Conservation (phyloP, 2,797 vertebrate genomes). For the Novumbra hubbsi region DNA sequence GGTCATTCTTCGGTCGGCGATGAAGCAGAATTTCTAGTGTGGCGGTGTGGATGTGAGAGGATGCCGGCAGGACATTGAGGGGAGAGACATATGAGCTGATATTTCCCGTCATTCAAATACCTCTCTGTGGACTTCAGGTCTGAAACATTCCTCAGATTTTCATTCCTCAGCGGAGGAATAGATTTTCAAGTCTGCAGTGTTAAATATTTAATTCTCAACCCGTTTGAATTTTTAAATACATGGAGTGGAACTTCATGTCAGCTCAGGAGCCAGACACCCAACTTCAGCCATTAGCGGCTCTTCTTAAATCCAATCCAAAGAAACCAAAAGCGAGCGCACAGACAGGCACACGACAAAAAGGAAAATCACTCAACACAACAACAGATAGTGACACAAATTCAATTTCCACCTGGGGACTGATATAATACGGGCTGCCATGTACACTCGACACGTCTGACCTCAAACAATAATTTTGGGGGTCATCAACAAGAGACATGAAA, state of each 20-base stretch:
- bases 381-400: conserved; percentile 17
- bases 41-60: not conserved
- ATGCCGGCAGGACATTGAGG: not conserved
- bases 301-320: conserved; percentile 12
- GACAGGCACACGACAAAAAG: not conserved
- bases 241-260: conserved; percentile 29
- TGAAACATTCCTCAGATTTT: conserved; percentile 29
- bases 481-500: conserved; percentile 24
- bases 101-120: conserved; percentile 3
- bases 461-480: conserved; percentile 13
- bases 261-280: conserved; percentile 21
- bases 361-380: conserved; percentile 3
- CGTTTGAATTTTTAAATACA: conserved; percentile 41
- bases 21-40: not conserved
- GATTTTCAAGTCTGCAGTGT: conserved; percentile 29
- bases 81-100: not conserved
- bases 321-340: conserved; percentile 14
- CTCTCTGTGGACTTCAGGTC: conserved; percentile 23
- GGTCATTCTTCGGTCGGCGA: not conserved
- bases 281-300: conserved; percentile 21
- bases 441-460: conserved; percentile 15
- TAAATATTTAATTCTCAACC: conserved; percentile 42
- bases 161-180: conserved; percentile 18
- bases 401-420: conserved; percentile 15
- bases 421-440: not conserved